phyloP scores from a whole-genome alignment of 2,797 vertebrate genomes.

The Sebastes wilsoni region DNA sequence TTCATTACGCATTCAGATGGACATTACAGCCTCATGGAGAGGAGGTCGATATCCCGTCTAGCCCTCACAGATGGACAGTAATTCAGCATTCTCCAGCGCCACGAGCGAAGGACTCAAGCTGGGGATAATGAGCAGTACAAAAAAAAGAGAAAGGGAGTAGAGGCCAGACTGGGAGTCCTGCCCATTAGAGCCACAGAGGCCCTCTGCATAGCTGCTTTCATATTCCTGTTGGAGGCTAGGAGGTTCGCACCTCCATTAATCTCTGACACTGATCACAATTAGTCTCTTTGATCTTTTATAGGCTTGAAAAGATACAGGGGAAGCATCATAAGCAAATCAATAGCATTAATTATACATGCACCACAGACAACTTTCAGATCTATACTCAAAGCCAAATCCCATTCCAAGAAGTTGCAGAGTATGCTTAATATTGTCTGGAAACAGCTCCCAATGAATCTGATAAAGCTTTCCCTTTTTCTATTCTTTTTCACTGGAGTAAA shows the following conservation, averaged over 20 bases:
- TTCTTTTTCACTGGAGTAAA: neutral
- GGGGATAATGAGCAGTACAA: constrained; percentile 71
- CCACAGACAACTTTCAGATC: constrained; percentile 53
- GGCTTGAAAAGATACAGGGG: constrained; percentile 58
- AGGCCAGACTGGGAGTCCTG: constrained; percentile 64
- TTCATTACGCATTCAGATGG: constrained; percentile 73
- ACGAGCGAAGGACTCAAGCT: constrained; percentile 53
- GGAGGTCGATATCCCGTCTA: constrained; percentile 61
- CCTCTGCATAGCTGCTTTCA: constrained; percentile 76
- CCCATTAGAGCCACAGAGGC: constrained; percentile 70
- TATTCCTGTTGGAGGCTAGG: constrained; percentile 58
- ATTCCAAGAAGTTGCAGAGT: constrained; percentile 38
- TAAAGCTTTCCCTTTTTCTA: neutral
- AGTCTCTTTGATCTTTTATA: constrained; percentile 76
- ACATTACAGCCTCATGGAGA: constrained; percentile 65
- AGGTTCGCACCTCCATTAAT: constrained; percentile 80
- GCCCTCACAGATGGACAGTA: constrained; percentile 77
- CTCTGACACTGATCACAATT: constrained; percentile 84
- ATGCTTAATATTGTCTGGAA: constrained; percentile 24
- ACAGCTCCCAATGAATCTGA: constrained; percentile 20
- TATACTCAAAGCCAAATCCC: constrained; percentile 46
- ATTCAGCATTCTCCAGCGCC: constrained; percentile 63
- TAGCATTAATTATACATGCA: constrained; percentile 79
- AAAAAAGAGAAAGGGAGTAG: constrained; percentile 35
- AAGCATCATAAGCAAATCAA: constrained; percentile 78